Percentiles rank a stretch among this genome's conserved stretches.
These are phyloP conservation scores for Crepidodera aurea DNA, from an alignment of 2,888 invertebrate species.

Conservation along the genomic window DNA sequence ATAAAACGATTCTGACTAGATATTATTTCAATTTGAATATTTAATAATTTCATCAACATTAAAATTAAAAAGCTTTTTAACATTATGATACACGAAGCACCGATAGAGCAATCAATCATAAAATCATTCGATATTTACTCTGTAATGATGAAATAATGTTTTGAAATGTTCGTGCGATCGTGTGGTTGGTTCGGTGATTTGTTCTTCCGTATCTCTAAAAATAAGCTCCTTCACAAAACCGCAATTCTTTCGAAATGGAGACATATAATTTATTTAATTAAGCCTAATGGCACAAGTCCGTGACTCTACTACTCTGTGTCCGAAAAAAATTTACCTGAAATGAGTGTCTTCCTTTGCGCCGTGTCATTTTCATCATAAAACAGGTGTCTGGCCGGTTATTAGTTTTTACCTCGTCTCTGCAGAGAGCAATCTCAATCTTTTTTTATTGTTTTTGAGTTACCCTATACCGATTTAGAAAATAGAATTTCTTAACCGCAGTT, in stretches of 20 bases:
- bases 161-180: slow-evolving; percentile 16
- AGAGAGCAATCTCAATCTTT: slow-evolving; percentile 32
- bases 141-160: background rate
- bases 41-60: background rate
- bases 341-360: slow-evolving; percentile 59
- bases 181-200: slow-evolving; percentile 8
- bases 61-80: background rate
- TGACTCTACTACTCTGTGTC: slow-evolving; percentile 55
- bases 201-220: slow-evolving; percentile 27
- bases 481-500: slow-evolving; percentile 4
- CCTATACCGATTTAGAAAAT: slow-evolving; percentile 21
- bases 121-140: slow-evolving; percentile 1
- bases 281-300: slow-evolving; percentile 60
- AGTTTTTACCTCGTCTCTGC: slow-evolving; percentile 38
- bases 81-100: background rate
- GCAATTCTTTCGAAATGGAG: slow-evolving; percentile 60
- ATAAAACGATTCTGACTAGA: background rate
- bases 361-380: slow-evolving; percentile 58
- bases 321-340: slow-evolving; percentile 55
- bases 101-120: slow-evolving; percentile 9
- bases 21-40: background rate
- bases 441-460: slow-evolving; percentile 25
- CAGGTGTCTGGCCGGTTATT: slow-evolving; percentile 53
- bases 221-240: slow-evolving; percentile 46
- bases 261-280: slow-evolving; percentile 62